phyloP scores from a whole-genome alignment of 2,888 invertebrate species.

The Xylophagus ater region DNA sequence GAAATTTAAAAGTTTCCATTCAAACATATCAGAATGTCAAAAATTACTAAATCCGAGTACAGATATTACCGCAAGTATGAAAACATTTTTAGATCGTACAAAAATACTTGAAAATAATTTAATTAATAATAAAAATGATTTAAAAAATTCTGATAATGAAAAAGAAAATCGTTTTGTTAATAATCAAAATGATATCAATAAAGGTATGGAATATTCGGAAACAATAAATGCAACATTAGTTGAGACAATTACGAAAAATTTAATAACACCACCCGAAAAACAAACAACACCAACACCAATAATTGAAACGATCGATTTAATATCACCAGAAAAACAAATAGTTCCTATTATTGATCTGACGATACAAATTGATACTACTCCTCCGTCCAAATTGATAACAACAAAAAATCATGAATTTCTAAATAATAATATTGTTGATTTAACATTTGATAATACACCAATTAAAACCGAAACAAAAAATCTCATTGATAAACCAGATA shows the following conservation, averaged over 20 bases:
- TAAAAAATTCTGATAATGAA: slow-evolving; percentile 23
- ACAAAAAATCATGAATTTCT: slow-evolving; percentile 17
- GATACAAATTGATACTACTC: slow-evolving; percentile 26
- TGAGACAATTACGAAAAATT: slow-evolving; percentile 23
- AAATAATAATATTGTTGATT: slow-evolving; percentile 21
- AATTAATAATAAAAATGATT: too few relatives aligned
- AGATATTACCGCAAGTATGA: slow-evolving; percentile 56
- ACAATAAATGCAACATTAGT: slow-evolving; percentile 31
- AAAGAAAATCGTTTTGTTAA: slow-evolving; percentile 37
- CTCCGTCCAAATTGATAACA: slow-evolving; percentile 26
- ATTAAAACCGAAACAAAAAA: slow-evolving; percentile 6
- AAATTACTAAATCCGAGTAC: slow-evolving; percentile 71
- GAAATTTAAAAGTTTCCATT: slow-evolving; percentile 71
- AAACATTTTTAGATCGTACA: slow-evolving; percentile 48
- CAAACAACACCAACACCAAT: slow-evolving; percentile 23
- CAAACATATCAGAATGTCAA: slow-evolving; percentile 79
- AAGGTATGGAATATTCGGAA: slow-evolving; percentile 35
- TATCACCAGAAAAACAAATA: slow-evolving; percentile 33
- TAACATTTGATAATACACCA: slow-evolving; percentile 7
- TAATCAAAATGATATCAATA: slow-evolving; percentile 36
- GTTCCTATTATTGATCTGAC: slow-evolving; percentile 31
- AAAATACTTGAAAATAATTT: slow-evolving; percentile 26
- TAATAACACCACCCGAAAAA: slow-evolving; percentile 23
- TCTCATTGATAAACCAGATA: slow-evolving; percentile 26
- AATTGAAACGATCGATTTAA: slow-evolving; percentile 36